Percentiles rank a stretch among this genome's conserved stretches.
These are phyloP conservation scores for Caenorhabditis sp. DNA, from an alignment of 2,888 invertebrate genomes.

Conservation along the genomic window DNA sequence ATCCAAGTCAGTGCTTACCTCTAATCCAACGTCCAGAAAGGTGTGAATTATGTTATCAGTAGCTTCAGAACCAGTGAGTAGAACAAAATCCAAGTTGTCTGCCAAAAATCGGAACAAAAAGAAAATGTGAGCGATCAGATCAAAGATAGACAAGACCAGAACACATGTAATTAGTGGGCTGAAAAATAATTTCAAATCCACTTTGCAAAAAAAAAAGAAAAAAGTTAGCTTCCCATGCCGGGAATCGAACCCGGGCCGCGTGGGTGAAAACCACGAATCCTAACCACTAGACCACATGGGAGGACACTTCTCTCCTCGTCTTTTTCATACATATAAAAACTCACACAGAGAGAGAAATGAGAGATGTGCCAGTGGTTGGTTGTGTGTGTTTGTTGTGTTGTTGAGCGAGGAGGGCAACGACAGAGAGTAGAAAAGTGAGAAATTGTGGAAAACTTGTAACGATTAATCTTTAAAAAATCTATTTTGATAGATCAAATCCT, in stretches of 20 bases:
- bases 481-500: neutral
- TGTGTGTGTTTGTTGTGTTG: neutral
- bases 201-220: conserved; percentile 15
- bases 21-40: conserved; percentile 27
- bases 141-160: conserved; percentile 30
- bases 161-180: conserved; percentile 30
- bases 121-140: conserved; percentile 26
- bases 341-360: conserved; percentile 28
- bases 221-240: conserved; percentile 39
- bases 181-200: too few relatives aligned
- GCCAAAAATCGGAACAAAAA: conserved; percentile 35
- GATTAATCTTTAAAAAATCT: neutral
- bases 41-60: conserved; percentile 28
- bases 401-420: neutral
- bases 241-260: conserved; percentile 67
- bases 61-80: conserved; percentile 37
- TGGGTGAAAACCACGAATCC: conserved; percentile 69
- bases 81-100: conserved; percentile 39
- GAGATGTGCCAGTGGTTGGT: neutral
- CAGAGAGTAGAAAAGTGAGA: neutral
- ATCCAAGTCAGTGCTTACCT: conserved; percentile 17
- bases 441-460: neutral
- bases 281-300: conserved; percentile 27
- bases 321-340: conserved; percentile 31
- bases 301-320: conserved; percentile 4